Percentiles rank a stretch among this genome's conserved stretches.
These are phyloP conservation scores for Spatula clypeata DNA, from an alignment of 2,797 vertebrate genomes.

Conservation along the genomic window DNA sequence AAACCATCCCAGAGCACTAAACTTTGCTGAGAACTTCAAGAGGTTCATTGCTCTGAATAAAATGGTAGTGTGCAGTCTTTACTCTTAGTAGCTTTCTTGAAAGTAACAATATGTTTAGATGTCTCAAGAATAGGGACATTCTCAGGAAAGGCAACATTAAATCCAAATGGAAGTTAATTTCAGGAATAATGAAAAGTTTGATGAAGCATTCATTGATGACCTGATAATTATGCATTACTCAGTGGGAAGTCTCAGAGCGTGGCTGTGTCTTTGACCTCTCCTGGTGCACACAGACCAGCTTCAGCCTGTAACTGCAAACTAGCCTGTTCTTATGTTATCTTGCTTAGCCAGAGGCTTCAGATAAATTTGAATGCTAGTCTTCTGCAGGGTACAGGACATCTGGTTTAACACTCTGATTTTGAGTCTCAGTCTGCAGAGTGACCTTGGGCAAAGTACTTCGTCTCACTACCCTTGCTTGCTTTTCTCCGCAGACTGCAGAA, in stretches of 20 bases:
- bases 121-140: fast-evolving
- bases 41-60: not conserved
- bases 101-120: not conserved
- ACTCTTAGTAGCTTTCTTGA: not conserved
- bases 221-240: not conserved
- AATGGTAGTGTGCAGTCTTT: not conserved
- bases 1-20: not conserved
- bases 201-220: not conserved
- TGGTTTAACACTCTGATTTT: not conserved
- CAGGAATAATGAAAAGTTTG: not conserved
- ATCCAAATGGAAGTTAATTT: conserved; percentile 1
- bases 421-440: not conserved
- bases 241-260: not conserved
- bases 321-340: not conserved
- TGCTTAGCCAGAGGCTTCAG: conserved; percentile 1
- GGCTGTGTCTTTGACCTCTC: not conserved
- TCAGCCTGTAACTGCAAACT: not conserved
- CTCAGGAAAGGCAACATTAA: not conserved
- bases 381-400: not conserved
- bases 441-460: not conserved
- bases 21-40: not conserved
- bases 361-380: not conserved
- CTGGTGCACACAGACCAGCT: not conserved
- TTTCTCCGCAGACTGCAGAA: not conserved
- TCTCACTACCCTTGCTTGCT: not conserved